Evolutionary conservation across 2,113 vertebrate genomes (phyloP).

Genomic region (Ovibos moschatus): DNA sequence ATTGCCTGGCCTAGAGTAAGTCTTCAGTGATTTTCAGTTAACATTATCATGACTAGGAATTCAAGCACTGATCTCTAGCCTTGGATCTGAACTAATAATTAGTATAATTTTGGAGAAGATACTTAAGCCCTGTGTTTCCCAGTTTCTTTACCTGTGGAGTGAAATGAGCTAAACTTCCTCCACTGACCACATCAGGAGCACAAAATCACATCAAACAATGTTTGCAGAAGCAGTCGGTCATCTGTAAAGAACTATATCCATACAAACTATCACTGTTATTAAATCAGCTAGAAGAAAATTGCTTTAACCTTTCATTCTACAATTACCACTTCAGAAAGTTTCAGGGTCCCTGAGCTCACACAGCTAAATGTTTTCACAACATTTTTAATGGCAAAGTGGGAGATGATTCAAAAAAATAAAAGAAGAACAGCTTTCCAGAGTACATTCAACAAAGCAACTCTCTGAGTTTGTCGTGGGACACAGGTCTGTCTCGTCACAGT

Average conservation of each 20-base stretch:
- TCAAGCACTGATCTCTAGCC: background rate
- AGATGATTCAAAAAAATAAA: background rate
- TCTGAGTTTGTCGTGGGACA: background rate
- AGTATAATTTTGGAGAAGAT: background rate
- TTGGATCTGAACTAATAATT: background rate
- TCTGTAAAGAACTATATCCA: background rate
- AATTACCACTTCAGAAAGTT: background rate
- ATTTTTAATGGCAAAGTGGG: background rate
- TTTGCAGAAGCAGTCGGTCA: background rate
- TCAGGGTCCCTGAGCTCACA: background rate
- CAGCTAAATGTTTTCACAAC: background rate
- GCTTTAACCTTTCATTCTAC: background rate
- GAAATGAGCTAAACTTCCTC: background rate
- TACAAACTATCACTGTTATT: background rate
- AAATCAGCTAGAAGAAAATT: conserved; percentile 26
- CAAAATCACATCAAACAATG: background rate
- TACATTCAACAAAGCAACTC: background rate
- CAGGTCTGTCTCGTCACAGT: background rate
- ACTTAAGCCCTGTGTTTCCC: background rate
- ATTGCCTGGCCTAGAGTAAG: background rate
- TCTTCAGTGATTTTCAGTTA: background rate
- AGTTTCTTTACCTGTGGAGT: background rate
- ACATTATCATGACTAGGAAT: background rate
- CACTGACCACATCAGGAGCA: background rate
- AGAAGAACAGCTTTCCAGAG: background rate